These are phyloP conservation scores for Bovichtus variegatus DNA, from an alignment of 2,797 vertebrate genomes.

Conservation along the genomic window DNA sequence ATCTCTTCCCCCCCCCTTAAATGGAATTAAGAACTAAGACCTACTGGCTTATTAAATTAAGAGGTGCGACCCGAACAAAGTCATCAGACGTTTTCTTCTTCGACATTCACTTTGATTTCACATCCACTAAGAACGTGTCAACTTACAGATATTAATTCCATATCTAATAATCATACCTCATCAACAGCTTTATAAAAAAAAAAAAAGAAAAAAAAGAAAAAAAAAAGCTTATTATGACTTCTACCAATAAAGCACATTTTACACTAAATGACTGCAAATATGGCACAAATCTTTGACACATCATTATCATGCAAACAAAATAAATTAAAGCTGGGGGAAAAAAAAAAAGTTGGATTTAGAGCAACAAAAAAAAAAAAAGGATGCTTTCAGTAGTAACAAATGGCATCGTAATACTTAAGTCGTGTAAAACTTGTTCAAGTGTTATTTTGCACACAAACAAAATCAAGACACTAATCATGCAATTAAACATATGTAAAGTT, in stretches of 20 bases:
- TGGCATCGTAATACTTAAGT: slow-evolving; percentile 90
- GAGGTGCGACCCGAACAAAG: slow-evolving; percentile 36
- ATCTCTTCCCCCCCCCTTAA: slow-evolving; percentile 15
- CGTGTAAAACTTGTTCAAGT: slow-evolving; percentile 94
- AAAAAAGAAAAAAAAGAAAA: slow-evolving; percentile 4
- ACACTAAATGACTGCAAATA: slow-evolving; percentile 83
- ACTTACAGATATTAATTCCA: slow-evolving; percentile 58
- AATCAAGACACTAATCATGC: slow-evolving; percentile 92
- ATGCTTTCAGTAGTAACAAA: slow-evolving; percentile 92
- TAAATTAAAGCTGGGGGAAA: slow-evolving; percentile 83
- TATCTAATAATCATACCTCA: slow-evolving; percentile 57
- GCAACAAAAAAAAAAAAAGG: slow-evolving; percentile 76
- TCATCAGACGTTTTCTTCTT: slow-evolving; percentile 45
- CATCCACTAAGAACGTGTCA: slow-evolving; percentile 68
- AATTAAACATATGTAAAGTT: slow-evolving; percentile 86
- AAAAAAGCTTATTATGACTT: slow-evolving; percentile 49
- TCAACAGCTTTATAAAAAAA: slow-evolving; percentile 30
- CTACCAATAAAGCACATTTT: slow-evolving; percentile 76
- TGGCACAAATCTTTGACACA: slow-evolving; percentile 85
- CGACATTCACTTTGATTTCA: slow-evolving; percentile 82
- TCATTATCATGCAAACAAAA: slow-evolving; percentile 86
- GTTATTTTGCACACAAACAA: slow-evolving; percentile 83
- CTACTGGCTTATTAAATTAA: slow-evolving; percentile 43
- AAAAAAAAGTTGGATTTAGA: slow-evolving; percentile 75
- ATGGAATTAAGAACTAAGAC: slow-evolving; percentile 49